Evolutionary conservation across 1,140 invertebrate species (phyloP).

Genomic region (Drosophila pallidifrons): DNA sequence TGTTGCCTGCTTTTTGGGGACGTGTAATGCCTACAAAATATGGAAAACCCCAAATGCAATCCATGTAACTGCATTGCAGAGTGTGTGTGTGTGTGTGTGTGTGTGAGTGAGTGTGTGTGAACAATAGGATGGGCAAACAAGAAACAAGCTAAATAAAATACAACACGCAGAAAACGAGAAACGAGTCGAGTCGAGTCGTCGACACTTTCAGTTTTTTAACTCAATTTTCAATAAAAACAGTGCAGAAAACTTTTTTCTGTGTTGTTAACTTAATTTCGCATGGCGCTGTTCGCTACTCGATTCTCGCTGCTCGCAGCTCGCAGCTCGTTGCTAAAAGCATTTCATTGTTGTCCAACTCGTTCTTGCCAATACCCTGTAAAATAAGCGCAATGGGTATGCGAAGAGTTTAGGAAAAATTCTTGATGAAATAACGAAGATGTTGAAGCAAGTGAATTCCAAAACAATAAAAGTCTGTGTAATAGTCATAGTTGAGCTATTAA

Average conservation of each 20-base stretch:
- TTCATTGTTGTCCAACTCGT: slow-evolving; percentile 79
- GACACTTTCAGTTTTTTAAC: slow-evolving; percentile 79
- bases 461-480: too few relatives aligned
- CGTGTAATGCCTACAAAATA: slow-evolving; percentile 29
- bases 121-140: slow-evolving; percentile 28
- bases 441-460: too few relatives aligned
- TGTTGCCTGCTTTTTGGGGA: slow-evolving; percentile 19
- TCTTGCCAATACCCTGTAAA: slow-evolving; percentile 19
- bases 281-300: slow-evolving; percentile 53
- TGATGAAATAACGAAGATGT: too few relatives aligned
- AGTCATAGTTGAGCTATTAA: too few relatives aligned
- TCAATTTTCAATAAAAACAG: slow-evolving; percentile 80
- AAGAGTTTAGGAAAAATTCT: too few relatives aligned
- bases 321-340: slow-evolving; percentile 71
- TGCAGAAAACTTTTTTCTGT: slow-evolving; percentile 70
- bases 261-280: slow-evolving; percentile 80
- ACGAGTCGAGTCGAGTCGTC: slow-evolving; percentile 33
- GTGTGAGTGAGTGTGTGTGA: slow-evolving; percentile 2
- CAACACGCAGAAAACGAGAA: slow-evolving; percentile 46
- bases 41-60: slow-evolving; percentile 9
- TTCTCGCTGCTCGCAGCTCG: slow-evolving; percentile 43
- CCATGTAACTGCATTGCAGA: background rate
- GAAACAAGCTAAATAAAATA: slow-evolving; percentile 43
- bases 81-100: background rate
- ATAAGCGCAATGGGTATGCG: background rate